These are phyloP conservation scores for Polymixis lichenea DNA, from an alignment of 2,888 invertebrate species.

Conservation along the genomic window DNA sequence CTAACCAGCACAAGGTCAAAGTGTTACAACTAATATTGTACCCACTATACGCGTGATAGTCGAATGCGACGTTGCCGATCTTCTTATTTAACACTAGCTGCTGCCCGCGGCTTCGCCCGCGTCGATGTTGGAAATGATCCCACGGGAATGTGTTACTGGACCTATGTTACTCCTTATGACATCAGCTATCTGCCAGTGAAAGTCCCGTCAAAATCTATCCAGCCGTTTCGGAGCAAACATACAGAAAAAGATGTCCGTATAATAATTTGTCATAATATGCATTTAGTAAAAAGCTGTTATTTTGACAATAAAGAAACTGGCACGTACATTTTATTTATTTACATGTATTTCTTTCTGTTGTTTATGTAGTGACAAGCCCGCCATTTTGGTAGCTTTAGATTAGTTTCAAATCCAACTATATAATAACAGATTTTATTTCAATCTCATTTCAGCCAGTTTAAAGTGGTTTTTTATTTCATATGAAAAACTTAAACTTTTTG, in stretches of 20 bases:
- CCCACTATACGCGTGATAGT: not conserved
- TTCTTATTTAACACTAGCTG: not conserved
- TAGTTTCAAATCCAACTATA: not conserved
- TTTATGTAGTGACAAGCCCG: not conserved
- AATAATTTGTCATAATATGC: too few relatives aligned
- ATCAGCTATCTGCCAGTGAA: too few relatives aligned
- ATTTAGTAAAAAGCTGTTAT: too few relatives aligned
- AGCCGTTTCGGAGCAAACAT: too few relatives aligned
- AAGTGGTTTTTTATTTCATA: not conserved
- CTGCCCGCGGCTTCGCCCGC: too few relatives aligned
- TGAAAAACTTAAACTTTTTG: not conserved
- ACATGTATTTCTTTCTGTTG: not conserved
- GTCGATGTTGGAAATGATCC: too few relatives aligned
- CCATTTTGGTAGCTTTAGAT: not conserved
- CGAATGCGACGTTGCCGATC: not conserved
- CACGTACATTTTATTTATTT: too few relatives aligned
- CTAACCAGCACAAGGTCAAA: not conserved
- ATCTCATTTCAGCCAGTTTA: conserved; percentile 1
- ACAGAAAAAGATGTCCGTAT: too few relatives aligned
- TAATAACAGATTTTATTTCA: not conserved
- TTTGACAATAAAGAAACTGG: too few relatives aligned
- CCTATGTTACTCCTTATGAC: too few relatives aligned
- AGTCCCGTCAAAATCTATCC: too few relatives aligned
- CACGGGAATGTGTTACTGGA: too few relatives aligned
- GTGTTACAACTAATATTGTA: not conserved